Conservation (phyloP, 2,888 invertebrate species). For the Entomobrya proxima region DNA sequence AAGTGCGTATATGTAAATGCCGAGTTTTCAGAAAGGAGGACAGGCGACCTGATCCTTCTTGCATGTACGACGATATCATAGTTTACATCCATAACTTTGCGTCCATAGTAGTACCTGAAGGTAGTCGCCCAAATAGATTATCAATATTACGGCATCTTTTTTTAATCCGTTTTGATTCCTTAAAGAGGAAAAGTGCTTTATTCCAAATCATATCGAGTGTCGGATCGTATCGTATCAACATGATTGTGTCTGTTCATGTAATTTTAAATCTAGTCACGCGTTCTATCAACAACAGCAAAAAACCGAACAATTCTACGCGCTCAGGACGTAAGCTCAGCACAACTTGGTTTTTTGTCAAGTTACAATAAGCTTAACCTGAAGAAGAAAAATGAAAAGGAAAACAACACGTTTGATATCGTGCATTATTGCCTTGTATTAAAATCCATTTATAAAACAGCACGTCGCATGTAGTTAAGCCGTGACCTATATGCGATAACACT, state of each 20-base stretch:
- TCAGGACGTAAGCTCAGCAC: not conserved
- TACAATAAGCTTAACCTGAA: not conserved
- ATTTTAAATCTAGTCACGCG: slow-evolving; percentile 63
- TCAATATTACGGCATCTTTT: slow-evolving; percentile 35
- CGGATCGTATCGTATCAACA: slow-evolving; percentile 1
- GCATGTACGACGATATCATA: too few relatives aligned
- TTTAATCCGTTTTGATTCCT: slow-evolving; percentile 49
- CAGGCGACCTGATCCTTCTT: not conserved
- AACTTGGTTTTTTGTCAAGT: not conserved
- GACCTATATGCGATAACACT: slow-evolving; percentile 17
- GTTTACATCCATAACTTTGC: not conserved
- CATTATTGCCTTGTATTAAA: not conserved
- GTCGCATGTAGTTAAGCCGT: not conserved
- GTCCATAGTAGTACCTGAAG: slow-evolving; percentile 10
- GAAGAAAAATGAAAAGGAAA: not conserved
- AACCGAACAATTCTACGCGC: slow-evolving; percentile 15
- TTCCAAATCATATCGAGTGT: slow-evolving; percentile 11
- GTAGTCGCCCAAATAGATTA: slow-evolving; percentile 2
- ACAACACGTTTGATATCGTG: not conserved
- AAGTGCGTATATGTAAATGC: not conserved
- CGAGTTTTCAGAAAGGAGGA: not conserved
- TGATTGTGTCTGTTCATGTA: not conserved
- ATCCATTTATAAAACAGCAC: not conserved
- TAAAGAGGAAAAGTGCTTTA: not conserved
- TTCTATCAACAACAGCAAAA: slow-evolving; percentile 34